phyloP scores from a whole-genome alignment of 2,113 vertebrate genomes.

The Chauna torquata region DNA sequence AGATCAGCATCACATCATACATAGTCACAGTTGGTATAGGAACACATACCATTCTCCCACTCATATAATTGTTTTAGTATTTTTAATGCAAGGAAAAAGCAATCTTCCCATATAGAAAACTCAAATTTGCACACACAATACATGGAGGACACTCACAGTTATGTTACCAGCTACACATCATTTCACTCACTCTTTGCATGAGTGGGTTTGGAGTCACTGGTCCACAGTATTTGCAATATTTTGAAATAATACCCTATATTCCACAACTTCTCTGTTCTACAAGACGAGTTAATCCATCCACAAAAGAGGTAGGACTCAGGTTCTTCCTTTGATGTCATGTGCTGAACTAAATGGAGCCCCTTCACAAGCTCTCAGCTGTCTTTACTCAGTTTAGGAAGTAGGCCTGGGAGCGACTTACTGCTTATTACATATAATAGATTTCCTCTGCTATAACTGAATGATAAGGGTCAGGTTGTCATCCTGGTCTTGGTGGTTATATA shows the following conservation, averaged over 20 bases:
- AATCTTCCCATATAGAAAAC: not conserved
- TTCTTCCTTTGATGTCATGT: not conserved
- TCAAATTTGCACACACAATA: not conserved
- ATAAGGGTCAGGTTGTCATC: not conserved
- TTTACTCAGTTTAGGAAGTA: not conserved
- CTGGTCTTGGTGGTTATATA: not conserved
- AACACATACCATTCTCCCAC: not conserved
- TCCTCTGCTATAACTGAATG: not conserved
- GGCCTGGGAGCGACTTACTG: not conserved
- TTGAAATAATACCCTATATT: not conserved
- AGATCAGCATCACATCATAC: not conserved
- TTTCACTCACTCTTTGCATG: not conserved
- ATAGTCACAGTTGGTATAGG: too few species aligned
- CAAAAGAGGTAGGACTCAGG: not conserved
- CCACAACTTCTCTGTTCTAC: not conserved
- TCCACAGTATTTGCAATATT: not conserved
- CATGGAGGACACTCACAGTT: rapidly evolving
- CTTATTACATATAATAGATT: not conserved
- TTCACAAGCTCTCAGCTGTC: not conserved
- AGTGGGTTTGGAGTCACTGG: not conserved
- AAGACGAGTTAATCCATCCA: not conserved
- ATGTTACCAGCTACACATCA: not conserved
- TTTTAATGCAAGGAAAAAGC: not conserved
- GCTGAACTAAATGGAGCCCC: not conserved
- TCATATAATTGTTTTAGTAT: not conserved